Conservation (phyloP, 1,140 invertebrate genomes). For the Drosophila navojoa region DNA sequence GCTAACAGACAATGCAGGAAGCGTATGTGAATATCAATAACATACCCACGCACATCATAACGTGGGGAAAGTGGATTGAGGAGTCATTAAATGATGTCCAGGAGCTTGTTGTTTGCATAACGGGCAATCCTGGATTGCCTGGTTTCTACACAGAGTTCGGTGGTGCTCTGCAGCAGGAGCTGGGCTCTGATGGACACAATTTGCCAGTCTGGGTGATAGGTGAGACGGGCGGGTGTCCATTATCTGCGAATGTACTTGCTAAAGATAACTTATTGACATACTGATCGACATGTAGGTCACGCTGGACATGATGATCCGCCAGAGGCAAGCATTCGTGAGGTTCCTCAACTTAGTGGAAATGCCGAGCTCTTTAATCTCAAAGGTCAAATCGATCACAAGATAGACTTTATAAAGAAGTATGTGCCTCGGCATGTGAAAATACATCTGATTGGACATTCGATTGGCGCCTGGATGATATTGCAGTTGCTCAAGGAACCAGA, state of each 20-base stretch:
- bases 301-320: conserved; percentile 88
- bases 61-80: conserved; percentile 88
- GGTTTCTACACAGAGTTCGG: conserved; percentile 90
- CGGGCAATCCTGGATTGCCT: conserved; percentile 89
- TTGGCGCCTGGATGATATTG: conserved; percentile 92
- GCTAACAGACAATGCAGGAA: conserved; percentile 84
- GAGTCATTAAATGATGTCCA: conserved; percentile 85
- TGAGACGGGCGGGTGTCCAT: conserved; percentile 21
- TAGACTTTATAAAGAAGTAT: conserved; percentile 89
- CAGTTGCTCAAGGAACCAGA: conserved; percentile 87
- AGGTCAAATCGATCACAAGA: conserved; percentile 92
- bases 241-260: conserved; percentile 54
- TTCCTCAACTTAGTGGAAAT: conserved; percentile 85
- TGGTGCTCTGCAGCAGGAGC: conserved; percentile 85
- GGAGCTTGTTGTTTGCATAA: conserved; percentile 86
- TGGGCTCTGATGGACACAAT: conserved; percentile 81
- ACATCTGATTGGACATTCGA: conserved; percentile 93
- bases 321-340: conserved; percentile 72
- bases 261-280: neutral
- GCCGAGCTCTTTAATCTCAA: conserved; percentile 87
- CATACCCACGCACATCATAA: conserved; percentile 88
- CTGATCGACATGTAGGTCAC: conserved; percentile 85
- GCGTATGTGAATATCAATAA: conserved; percentile 86
- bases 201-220: conserved; percentile 89
- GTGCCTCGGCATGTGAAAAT: conserved; percentile 88